Conservation (phyloP, 2,113 vertebrate genomes). For the Glaucomys volans region DNA sequence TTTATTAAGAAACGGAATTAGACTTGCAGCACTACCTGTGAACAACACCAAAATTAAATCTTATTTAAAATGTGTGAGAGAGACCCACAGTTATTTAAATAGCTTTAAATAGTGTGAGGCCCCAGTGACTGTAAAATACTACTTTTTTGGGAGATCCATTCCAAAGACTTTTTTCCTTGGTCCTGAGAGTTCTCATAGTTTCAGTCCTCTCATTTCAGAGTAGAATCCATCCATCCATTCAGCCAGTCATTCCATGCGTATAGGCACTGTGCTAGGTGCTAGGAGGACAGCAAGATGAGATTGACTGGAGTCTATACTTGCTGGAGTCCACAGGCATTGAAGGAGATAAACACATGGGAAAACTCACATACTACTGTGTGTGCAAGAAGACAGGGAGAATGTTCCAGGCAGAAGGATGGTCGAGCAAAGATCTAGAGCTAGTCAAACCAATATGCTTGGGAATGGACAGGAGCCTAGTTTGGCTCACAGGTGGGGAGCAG, state of each 20-base stretch:
- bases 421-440: not conserved
- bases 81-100: not conserved
- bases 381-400: not conserved
- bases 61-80: slow-evolving; percentile 18
- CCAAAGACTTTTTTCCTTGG: not conserved
- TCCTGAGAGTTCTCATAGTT: not conserved
- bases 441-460: not conserved
- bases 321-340: not conserved
- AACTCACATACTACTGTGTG: not conserved
- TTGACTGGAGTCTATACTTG: not conserved
- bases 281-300: not conserved
- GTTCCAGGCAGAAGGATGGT: not conserved
- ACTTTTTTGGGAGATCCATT: not conserved
- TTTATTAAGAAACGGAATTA: not conserved
- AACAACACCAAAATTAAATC: slow-evolving; percentile 35
- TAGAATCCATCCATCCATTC: not conserved
- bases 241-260: not conserved
- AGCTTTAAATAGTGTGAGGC: not conserved
- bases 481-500: not conserved
- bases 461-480: not conserved
- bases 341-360: not conserved
- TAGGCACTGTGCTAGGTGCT: not conserved
- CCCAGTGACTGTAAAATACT: not conserved
- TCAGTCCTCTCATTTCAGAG: not conserved
- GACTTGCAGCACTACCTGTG: not conserved